phyloP scores from a whole-genome alignment of 1,140 invertebrate genomes.

The Trypoxylus dichotomus region DNA sequence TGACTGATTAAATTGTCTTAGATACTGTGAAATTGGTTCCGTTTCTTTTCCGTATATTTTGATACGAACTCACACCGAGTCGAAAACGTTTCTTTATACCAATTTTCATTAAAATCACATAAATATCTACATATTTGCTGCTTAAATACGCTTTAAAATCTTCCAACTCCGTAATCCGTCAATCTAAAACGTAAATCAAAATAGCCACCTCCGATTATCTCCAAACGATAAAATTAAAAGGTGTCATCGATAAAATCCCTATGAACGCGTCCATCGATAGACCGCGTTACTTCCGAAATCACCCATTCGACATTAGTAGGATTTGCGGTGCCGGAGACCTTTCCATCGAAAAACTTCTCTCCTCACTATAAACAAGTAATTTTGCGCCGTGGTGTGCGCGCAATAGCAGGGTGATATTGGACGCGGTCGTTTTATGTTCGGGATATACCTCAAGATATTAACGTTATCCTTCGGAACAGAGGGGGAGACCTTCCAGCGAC shows the following conservation, averaged over 20 bases:
- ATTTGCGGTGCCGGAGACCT: background rate
- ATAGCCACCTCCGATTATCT: background rate
- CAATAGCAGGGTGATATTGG: background rate
- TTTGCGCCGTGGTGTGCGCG: background rate
- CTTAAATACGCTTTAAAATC: background rate
- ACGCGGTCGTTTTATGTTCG: constrained; percentile 22
- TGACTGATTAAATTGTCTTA: too few relatives aligned
- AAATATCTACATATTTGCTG: too few relatives aligned
- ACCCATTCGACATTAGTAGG: background rate
- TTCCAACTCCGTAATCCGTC: background rate
- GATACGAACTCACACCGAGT: too few relatives aligned
- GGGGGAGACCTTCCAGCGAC: background rate
- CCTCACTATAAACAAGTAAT: constrained; percentile 8
- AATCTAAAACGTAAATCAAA: background rate
- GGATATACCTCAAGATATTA: constrained; percentile 25
- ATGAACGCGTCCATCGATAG: background rate
- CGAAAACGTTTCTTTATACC: too few relatives aligned
- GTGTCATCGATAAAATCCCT: background rate
- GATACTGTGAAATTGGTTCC: too few relatives aligned
- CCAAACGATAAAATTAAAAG: background rate
- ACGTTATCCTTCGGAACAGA: constrained; percentile 10
- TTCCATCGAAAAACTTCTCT: constrained; percentile 17
- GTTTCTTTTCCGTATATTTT: too few relatives aligned
- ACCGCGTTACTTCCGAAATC: background rate
- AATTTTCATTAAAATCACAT: too few relatives aligned